Base-by-base conservation (phyloP, 2,888 invertebrate species). In the Synanthedon formicaeformis region DNA sequence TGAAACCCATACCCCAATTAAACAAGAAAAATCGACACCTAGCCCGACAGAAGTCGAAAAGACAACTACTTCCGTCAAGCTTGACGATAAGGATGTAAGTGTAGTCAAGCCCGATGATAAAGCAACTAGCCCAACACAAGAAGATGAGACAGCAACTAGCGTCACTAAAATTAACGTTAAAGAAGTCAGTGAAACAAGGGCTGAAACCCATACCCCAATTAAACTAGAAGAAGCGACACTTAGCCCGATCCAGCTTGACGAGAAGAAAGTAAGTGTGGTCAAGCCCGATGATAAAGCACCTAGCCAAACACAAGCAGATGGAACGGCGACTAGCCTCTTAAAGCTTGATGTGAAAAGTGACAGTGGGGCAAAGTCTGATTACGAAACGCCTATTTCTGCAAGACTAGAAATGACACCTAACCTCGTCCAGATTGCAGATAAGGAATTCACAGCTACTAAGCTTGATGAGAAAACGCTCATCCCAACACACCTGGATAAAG, bases 281-380 rank as follows among this genome's bases (percentile, higher is more conserved):
- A 41, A 41, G 41, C 10, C 10, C 11, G 10, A n/a, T 12, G 52
- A 54, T 2, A 56, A 53, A 16, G 48, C 14, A 12, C 10, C n/a
- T 3, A 55, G 55, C 16, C 50, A 2, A 27, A 34, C n/a, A 2
- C 27, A 14, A 13, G 52, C 48, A 16, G 54, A 52, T 16, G 16
- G 16, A 1, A 54, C 50, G n/a, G 18, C 13, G 1, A 23, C 34
- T 2, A 10, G 3, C 10, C 48, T 13, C 14, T 13, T 11, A 3
- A 48, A 49, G 14, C n/a, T 16, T 5, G 49, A 49, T 14, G 8
- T 10, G 10, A 14, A 49, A 14, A 11, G 2, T 14, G 11, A 5
- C 10, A 49, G 2, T 49, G 11, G 4, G 1, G 41, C 41, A 13
- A 41, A 41, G 4, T 1, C 6, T 13, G 12, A 13, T 41, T 50